Evolutionary conservation across 2,888 invertebrate species (phyloP), one percentile per base, ranked within the genome.

Genomic region (Odontothrips loti): DNA sequence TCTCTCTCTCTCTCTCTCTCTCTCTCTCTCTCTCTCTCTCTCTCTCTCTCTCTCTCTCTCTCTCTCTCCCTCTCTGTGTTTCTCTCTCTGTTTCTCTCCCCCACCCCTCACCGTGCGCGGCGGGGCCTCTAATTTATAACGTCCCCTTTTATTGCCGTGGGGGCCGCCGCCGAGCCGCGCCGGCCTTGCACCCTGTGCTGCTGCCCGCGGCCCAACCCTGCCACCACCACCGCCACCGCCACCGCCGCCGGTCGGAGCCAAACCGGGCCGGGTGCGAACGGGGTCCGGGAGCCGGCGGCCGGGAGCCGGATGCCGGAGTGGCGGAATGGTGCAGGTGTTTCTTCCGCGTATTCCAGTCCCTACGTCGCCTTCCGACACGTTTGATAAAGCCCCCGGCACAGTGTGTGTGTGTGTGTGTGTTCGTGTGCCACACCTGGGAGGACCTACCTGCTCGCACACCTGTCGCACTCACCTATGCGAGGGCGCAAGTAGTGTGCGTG

Each of bases 1-100:
- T 51, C 51, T 51, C 51, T 51, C 51, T 51, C 51, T 51, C 51
- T 51, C 51, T 51, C 51, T 51, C 51, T 51, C 51, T 51, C 51
- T 51, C 48, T 48, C 48, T 48, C 48, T n/a, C 48, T 48, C 48
- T 48, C 48, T 48, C 48, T 48, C 48, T 48, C 48, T 48, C 48
- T 48, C 48, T 48, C 48, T 48, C 48, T 48, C 48, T 48, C 9
- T 48, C 48, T 63, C 63, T 15, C 63, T 63, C n/a, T 63, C 63
- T 63, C 63, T n/a, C n/a, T 63, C 63, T 20, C n/a, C n/a, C 23
- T 68, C 68, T 68, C 68, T 68, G n/a, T 68, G n/a, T 68, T n/a
- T 63, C 63, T 63, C 23, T 23, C 68, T 23, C 68, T 23, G 23
- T 68, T 23, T 68, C 68, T 68, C 68, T 23, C 23, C 23, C 68